Conservation (phyloP, 2,888 invertebrate species). For the Gryllus longicercus region DNA sequence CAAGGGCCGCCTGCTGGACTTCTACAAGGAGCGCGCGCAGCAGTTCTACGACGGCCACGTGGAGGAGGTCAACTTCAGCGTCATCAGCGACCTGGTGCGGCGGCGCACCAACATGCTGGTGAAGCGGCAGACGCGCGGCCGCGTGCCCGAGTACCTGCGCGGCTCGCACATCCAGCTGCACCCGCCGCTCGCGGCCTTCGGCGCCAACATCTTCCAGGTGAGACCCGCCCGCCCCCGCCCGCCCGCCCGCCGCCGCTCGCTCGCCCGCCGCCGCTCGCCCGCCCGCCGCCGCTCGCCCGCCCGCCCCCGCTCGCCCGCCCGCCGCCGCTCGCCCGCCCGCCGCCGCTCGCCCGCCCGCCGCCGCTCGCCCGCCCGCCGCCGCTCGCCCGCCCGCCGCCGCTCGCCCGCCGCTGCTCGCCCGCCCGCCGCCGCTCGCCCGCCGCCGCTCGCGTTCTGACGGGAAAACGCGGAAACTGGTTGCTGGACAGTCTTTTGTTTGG, state of each 20-base stretch:
- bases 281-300: too few species aligned
- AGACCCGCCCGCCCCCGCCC: constrained; percentile 53
- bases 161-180: constrained; percentile 67
- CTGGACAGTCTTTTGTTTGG: too few species aligned
- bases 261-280: too few species aligned
- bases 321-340: too few species aligned
- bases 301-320: too few species aligned
- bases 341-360: background rate
- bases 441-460: too few species aligned
- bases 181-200: constrained; percentile 75
- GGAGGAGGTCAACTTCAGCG: constrained; percentile 73
- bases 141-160: constrained; percentile 71
- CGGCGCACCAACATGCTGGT: constrained; percentile 75
- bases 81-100: constrained; percentile 77
- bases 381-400: too few species aligned
- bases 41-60: constrained; percentile 85
- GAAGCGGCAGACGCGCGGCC: constrained; percentile 73
- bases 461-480: too few species aligned
- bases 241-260: constrained; percentile 70
- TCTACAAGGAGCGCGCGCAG: constrained; percentile 82
- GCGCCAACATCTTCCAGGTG: constrained; percentile 77
- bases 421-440: too few species aligned
- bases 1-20: constrained; percentile 76
- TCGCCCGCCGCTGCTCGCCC: too few species aligned
- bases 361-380: too few species aligned